phyloP scores from a whole-genome alignment of 2,113 vertebrate species.

The Phocoena phocoena region DNA sequence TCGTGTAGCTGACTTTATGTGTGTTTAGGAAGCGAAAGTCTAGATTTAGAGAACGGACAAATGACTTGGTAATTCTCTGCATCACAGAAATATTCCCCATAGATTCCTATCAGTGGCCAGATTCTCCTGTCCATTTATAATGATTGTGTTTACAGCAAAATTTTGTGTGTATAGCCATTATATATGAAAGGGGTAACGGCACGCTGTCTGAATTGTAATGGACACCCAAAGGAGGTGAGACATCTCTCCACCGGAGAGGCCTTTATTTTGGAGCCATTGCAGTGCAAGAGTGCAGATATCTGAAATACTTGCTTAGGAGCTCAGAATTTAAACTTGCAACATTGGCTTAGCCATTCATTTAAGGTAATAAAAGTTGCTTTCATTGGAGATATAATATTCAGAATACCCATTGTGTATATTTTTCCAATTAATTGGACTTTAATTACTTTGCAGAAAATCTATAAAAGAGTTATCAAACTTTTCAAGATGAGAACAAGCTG shows the following conservation, averaged over 20 bases:
- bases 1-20: background rate
- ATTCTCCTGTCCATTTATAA: background rate
- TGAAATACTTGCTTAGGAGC: conserved; percentile 1
- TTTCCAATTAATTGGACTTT: conserved; percentile 76
- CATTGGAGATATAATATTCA: conserved; percentile 27
- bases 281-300: background rate
- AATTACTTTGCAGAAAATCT: conserved; percentile 75
- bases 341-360: background rate
- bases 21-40: background rate
- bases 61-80: background rate
- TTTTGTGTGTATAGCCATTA: background rate
- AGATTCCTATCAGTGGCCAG: background rate
- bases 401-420: conserved; percentile 70
- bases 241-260: background rate
- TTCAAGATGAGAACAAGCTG: conserved; percentile 44
- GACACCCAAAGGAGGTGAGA: background rate
- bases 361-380: conserved; percentile 56
- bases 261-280: background rate
- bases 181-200: background rate
- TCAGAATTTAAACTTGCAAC: conserved; percentile 52
- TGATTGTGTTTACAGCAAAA: background rate
- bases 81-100: background rate
- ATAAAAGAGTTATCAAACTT: conserved; percentile 67
- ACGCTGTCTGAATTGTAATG: background rate
- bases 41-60: background rate